These are phyloP conservation scores for Apodemia hepburni DNA, from an alignment of 2,888 invertebrate genomes.

Conservation along the genomic window DNA sequence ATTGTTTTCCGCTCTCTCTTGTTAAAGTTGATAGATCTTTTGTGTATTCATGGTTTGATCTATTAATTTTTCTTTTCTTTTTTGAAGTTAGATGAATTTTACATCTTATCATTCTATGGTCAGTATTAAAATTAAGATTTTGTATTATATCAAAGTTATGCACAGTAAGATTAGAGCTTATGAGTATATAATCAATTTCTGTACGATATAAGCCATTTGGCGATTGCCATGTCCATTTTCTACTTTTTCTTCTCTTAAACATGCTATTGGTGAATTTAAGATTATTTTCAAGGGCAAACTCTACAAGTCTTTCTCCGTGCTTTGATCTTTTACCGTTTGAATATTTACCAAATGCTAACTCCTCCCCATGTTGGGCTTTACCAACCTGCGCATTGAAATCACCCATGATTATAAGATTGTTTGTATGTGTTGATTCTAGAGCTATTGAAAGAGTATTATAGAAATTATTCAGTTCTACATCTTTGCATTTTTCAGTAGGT, in stretches of 20 bases:
- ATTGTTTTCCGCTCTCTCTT: conserved; percentile 2
- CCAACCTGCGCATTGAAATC: no score
- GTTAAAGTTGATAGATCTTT: background rate
- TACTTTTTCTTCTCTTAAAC: background rate
- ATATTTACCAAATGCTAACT: no score
- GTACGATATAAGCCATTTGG: conserved; percentile 6
- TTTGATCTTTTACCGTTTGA: no score
- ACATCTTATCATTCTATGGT: conserved; percentile 8
- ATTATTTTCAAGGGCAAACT: no score
- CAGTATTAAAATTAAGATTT: conserved; percentile 1
- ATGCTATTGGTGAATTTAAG: no score
- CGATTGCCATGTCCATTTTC: background rate
- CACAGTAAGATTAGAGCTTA: background rate
- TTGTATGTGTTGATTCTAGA: no score
- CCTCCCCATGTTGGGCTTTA: no score
- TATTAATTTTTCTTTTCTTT: background rate
- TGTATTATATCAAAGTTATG: conserved; percentile 6
- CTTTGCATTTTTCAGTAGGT: no score
- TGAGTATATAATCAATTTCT: conserved; percentile 12
- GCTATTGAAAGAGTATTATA: no score
- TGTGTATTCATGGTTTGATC: background rate
- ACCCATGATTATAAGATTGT: no score
- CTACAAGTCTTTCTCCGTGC: no score
- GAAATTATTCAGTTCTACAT: no score
- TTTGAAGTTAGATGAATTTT: background rate